Evolutionary conservation across 2,113 vertebrate species (phyloP).

Genomic region (Caloenas nicobarica): DNA sequence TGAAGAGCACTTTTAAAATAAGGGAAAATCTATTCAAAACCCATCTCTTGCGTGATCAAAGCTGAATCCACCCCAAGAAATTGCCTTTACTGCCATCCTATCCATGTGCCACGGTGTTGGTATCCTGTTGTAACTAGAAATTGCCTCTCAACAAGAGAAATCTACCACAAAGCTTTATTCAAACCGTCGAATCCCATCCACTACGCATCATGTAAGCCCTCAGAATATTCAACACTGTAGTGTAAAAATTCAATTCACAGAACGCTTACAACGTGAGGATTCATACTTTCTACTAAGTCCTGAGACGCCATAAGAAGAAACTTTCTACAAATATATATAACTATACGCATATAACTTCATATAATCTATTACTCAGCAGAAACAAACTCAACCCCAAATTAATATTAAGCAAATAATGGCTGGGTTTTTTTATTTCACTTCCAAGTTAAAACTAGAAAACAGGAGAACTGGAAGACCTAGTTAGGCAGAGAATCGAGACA

Average conservation of each 20-base stretch:
- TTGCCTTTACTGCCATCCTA: not conserved
- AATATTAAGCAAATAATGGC: not conserved
- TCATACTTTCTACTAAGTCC: not conserved
- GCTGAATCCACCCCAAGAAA: not conserved
- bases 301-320: not conserved
- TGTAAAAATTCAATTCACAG: not conserved
- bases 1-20: not conserved
- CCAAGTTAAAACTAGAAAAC: not conserved
- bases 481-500: not conserved
- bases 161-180: not conserved
- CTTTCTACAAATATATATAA: not conserved
- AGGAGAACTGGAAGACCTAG: not conserved
- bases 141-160: not conserved
- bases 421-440: not conserved
- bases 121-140: not conserved
- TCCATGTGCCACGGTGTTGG: not conserved
- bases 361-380: not conserved
- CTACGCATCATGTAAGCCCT: fast-evolving
- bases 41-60: not conserved
- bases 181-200: not conserved
- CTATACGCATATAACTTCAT: fast-evolving
- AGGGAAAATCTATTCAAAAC: not conserved
- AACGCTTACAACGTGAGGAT: not conserved
- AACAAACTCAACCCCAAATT: not conserved
- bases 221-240: not conserved